Evolutionary conservation across 2,797 vertebrate genomes (phyloP), one percentile per base, ranked within the genome.

Genomic region (Perodicticus potto): DNA sequence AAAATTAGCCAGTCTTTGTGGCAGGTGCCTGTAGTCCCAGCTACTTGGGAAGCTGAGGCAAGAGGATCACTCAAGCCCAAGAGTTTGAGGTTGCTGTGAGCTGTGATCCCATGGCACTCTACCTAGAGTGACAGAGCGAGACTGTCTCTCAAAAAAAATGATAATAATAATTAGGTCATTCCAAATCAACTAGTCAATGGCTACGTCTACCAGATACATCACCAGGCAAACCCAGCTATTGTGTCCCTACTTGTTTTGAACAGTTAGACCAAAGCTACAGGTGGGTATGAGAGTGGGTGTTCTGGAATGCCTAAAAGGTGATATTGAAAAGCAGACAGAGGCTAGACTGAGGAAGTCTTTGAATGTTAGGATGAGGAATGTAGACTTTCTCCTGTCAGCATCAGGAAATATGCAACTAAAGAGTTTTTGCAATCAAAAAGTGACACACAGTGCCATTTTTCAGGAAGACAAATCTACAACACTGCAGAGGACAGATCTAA

Each of bases 231-330:
- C 65, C 67, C 19, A 89, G 57, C 23, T 55, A 23, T 14, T 65
- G 16, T 87, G 34, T 17, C 34, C 69, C 14, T 49, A 16, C 29
- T 43, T 92, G 53, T 76, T 73, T 25, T 43, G 80, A n/a, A 70
- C 67, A 95, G 32, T 43, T 49, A 74, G n/a, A 78, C 34, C 43
- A 91, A 40, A 89, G 45, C 72, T 96, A 80, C 12, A 92, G 45
- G 74, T 61, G 34, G 63, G 4, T 61, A 77, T 93, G 16, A 29
- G 1, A n/a, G n/a, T 88, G 23, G 2, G 19, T 94, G 32, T 67
- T 76, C 92, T 25, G 13, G 32, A 91, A 95, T 93, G 59, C 57
- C 73, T 77, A 69, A 86, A 94, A 92, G 14, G 92, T 63, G 43
- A 78, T 29, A 40, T 70, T 93, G 27, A 90, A 85, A 86, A 81